Conservation (phyloP, 2,888 invertebrate species). For the Dryomyza anilis region DNA sequence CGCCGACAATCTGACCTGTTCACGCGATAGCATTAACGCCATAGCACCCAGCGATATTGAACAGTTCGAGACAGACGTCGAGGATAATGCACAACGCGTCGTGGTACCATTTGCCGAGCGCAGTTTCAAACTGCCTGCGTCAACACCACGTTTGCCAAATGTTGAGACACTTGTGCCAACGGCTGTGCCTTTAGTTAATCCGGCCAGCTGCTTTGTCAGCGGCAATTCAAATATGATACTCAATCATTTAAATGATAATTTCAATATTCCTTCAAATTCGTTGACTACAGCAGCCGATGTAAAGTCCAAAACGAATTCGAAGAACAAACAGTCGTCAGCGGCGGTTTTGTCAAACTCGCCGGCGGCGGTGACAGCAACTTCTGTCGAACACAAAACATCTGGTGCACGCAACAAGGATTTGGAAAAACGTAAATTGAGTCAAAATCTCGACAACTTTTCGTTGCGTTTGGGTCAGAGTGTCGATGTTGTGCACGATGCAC, state of each 20-base stretch:
- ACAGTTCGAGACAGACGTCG: conserved; percentile 58
- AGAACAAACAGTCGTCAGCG: conserved; percentile 21
- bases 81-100: conserved; percentile 50
- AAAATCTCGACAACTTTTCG: conserved; percentile 62
- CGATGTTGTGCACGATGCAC: conserved; percentile 46
- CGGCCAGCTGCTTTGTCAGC: conserved; percentile 53
- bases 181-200: conserved; percentile 43
- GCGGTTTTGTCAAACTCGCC: conserved; percentile 40
- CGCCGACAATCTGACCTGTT: conserved; percentile 51
- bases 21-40: conserved; percentile 59
- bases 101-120: conserved; percentile 54
- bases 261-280: conserved; percentile 33
- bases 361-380: no score
- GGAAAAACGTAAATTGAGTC: conserved; percentile 60
- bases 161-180: conserved; percentile 11
- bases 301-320: conserved; percentile 51
- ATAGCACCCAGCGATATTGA: conserved; percentile 60
- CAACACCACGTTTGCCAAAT: background rate
- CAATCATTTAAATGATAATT: conserved; percentile 59
- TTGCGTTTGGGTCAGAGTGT: conserved; percentile 54
- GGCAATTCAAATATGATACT: conserved; percentile 60
- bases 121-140: background rate
- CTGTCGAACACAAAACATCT: no score
- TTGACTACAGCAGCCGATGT: conserved; percentile 18
- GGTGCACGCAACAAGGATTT: conserved; percentile 56